Percentiles rank a stretch among this genome's conserved stretches.
phyloP scores from a whole-genome alignment of 2,797 vertebrate genomes.

The Pelodytes ibericus region DNA sequence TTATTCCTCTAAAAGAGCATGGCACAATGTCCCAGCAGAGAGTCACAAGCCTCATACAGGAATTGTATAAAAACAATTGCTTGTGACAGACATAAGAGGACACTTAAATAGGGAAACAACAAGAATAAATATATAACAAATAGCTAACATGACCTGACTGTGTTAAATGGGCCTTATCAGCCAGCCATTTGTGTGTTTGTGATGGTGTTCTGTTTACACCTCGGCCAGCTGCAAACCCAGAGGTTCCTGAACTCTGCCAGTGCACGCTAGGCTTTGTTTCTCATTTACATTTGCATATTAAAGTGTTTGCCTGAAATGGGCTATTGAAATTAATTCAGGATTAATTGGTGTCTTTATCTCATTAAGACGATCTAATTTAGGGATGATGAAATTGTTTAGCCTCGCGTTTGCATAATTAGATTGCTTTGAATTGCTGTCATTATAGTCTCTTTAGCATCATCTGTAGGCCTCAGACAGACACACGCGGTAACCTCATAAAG shows the following conservation, averaged over 20 bases:
- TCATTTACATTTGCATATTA: slow-evolving; percentile 99
- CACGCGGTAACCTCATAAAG: slow-evolving; percentile 95
- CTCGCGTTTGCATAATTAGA: slow-evolving; percentile 99
- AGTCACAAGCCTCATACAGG: slow-evolving; percentile 1
- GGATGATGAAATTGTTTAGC: slow-evolving; percentile 99
- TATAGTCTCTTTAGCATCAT: slow-evolving; percentile 98
- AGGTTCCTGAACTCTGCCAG: slow-evolving; percentile 83
- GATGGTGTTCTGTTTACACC: slow-evolving; percentile 71
- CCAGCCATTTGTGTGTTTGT: slow-evolving; percentile 43
- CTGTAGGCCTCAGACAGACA: slow-evolving; percentile 92
- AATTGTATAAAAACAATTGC: slow-evolving; percentile 36
- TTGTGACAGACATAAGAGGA: slow-evolving; percentile 45
- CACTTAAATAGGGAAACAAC: slow-evolving; percentile 44
- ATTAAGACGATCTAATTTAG: slow-evolving; percentile 99
- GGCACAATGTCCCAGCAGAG: not conserved
- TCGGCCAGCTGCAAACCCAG: slow-evolving; percentile 79
- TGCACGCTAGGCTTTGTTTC: slow-evolving; percentile 88
- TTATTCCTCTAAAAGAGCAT: not conserved
- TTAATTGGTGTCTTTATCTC: slow-evolving; percentile 99
- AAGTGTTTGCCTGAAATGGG: slow-evolving; percentile 99
- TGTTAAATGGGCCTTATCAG: slow-evolving; percentile 54
- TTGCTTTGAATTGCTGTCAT: slow-evolving; percentile 99
- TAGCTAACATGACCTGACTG: slow-evolving; percentile 52
- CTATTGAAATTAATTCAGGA: slow-evolving; percentile 99
- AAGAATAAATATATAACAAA: slow-evolving; percentile 52